Conservation (phyloP, 2,113 vertebrate genomes). For the Myiozetetes cayanensis region DNA sequence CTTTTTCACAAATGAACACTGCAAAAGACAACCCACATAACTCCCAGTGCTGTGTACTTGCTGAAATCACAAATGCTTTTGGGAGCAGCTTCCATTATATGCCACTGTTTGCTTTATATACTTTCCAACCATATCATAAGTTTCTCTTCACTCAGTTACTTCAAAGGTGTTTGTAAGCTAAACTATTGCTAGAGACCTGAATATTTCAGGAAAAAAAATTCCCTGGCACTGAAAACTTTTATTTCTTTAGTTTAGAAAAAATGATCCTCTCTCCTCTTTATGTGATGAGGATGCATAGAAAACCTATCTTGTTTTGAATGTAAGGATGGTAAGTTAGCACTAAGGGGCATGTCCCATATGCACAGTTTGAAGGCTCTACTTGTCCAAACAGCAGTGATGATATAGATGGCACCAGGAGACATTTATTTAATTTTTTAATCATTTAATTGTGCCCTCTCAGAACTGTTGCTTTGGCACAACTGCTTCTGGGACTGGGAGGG, state of each 20-base stretch:
- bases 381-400: background rate
- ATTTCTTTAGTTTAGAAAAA: background rate
- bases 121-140: background rate
- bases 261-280: background rate
- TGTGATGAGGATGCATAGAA: background rate
- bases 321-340: background rate
- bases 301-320: background rate
- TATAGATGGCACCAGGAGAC: background rate
- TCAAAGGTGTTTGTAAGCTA: background rate
- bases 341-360: background rate
- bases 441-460: background rate
- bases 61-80: background rate
- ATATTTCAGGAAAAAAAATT: background rate
- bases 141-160: background rate
- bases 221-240: background rate
- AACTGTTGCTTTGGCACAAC: background rate
- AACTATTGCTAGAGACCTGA: background rate
- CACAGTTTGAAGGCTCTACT: background rate
- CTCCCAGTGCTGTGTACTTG: background rate
- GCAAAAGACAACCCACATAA: background rate
- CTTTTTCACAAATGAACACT: constrained; percentile 32
- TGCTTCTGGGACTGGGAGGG: background rate
- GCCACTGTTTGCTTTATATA: background rate
- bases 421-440: background rate
- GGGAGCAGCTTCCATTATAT: background rate